A percentile compares a stretch with the other conserved stretches of the same genome.
Evolutionary conservation across 2,113 vertebrate genomes (phyloP).

Genomic region (Semnornis frantzii): DNA sequence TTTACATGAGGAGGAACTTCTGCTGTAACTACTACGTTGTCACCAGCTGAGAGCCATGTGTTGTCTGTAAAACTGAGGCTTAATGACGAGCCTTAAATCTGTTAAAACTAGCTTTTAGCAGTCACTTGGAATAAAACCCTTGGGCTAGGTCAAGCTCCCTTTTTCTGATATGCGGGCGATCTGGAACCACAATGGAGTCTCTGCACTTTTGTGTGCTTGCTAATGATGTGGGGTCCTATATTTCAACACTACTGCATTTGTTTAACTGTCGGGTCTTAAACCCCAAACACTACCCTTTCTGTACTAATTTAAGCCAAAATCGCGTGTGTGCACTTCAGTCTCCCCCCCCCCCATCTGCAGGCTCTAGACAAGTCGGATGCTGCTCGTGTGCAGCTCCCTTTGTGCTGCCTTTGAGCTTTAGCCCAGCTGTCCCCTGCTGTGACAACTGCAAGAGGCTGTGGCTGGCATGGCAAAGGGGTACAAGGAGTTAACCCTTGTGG

Average conservation of each 20-base stretch:
- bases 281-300: not conserved
- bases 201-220: not conserved
- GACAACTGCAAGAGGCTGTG: not conserved
- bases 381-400: not conserved
- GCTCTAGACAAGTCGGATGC: not conserved
- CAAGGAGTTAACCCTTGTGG: not conserved
- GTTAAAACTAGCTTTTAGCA: not conserved
- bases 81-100: not conserved
- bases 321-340: fast-evolving
- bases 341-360: fast-evolving
- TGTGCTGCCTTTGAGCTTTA: not conserved
- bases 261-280: too few species aligned
- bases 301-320: not conserved
- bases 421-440: not conserved
- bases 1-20: not conserved
- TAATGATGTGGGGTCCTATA: not conserved
- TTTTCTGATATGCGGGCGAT: not conserved
- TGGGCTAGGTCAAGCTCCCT: not conserved
- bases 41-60: not conserved
- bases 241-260: too few species aligned
- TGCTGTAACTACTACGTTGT: not conserved
- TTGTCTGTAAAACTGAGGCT: not conserved
- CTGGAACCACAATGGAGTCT: not conserved
- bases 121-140: not conserved
- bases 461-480: not conserved